Percentiles rank a stretch among this genome's conserved stretches.
Conservation (phyloP, 2,888 invertebrate species). For the Ariolimax columbianus region DNA sequence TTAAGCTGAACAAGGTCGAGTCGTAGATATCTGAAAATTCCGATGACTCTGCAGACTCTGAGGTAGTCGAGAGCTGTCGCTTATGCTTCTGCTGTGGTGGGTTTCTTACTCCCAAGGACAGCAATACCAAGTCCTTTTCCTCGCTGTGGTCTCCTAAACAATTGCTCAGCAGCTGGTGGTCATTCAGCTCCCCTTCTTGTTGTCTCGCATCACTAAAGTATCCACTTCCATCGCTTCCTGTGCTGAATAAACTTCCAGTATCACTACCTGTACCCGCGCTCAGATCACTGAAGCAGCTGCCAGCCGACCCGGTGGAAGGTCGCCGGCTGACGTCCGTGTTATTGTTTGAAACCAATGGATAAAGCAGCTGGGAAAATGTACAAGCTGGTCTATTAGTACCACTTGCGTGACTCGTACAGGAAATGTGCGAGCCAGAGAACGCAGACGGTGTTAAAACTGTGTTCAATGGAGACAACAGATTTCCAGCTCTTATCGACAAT, state of each 20-base stretch:
- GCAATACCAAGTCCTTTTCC: not conserved
- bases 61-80: not conserved
- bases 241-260: constrained; percentile 5
- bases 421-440: not conserved
- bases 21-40: constrained; percentile 35
- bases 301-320: not conserved
- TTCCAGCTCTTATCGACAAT: not conserved
- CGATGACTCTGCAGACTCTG: not conserved
- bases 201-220: constrained; percentile 1
- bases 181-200: not conserved
- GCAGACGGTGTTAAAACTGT: not conserved
- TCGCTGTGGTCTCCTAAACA: not conserved
- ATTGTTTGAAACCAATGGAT: not conserved
- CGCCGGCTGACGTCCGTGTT: not conserved
- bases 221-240: constrained; percentile 21
- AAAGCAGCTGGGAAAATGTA: not conserved
- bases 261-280: constrained; percentile 2
- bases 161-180: not conserved
- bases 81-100: not conserved
- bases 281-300: not conserved
- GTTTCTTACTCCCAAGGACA: constrained; percentile 5
- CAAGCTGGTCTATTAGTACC: too few relatives aligned
- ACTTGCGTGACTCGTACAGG: not conserved
- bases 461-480: not conserved
- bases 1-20: constrained; percentile 29